Evolutionary conservation across 2,888 invertebrate species (phyloP).

Genomic region (Aplocera efformata): DNA sequence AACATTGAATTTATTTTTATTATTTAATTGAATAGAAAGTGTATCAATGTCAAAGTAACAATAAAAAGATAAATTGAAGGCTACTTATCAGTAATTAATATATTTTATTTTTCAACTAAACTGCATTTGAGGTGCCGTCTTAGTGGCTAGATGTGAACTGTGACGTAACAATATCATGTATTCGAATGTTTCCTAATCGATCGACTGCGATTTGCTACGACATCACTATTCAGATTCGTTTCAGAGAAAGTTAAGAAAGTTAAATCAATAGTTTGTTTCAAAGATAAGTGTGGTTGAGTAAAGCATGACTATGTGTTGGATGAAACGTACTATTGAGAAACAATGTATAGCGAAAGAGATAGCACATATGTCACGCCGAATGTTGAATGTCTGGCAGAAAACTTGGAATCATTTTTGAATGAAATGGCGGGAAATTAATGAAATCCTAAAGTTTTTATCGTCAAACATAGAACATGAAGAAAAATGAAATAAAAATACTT

Average conservation of each 20-base stretch:
- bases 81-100: too few species aligned
- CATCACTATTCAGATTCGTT: constrained; percentile 12
- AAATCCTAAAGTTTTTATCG: too few species aligned
- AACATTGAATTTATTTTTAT: too few species aligned
- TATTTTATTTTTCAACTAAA: too few species aligned
- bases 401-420: not conserved
- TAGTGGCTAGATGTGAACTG: too few species aligned
- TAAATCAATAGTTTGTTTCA: constrained; percentile 12
- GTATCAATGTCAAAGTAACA: too few species aligned
- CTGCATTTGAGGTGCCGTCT: too few species aligned
- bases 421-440: constrained; percentile 1
- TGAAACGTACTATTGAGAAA: not conserved
- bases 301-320: constrained; percentile 3
- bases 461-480: too few species aligned
- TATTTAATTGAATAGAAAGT: too few species aligned
- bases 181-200: constrained; percentile 11
- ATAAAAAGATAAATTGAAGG: too few species aligned
- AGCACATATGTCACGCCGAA: not conserved
- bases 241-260: constrained; percentile 8
- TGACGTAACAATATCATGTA: not conserved
- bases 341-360: constrained; percentile 1
- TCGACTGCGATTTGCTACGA: not conserved
- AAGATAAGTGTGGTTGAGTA: not conserved
- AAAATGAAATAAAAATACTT: too few species aligned
- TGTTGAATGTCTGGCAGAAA: not conserved